A percentile compares a stretch with the other conserved stretches of the same genome.
phyloP scores from a whole-genome alignment of 2,797 vertebrate genomes.

The Dryobates pubescens region DNA sequence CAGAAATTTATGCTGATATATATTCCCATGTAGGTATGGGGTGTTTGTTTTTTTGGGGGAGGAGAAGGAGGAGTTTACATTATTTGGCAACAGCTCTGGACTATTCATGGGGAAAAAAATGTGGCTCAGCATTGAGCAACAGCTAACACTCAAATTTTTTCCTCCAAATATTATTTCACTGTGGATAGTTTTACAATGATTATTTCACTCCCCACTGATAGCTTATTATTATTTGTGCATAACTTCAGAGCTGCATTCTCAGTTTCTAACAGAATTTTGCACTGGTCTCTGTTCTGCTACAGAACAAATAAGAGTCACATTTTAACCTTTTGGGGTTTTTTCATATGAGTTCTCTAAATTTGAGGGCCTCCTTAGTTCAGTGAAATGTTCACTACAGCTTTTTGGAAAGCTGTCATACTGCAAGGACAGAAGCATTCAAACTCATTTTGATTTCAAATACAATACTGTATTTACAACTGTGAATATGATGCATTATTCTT shows the following conservation, averaged over 20 bases:
- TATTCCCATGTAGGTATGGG: not conserved
- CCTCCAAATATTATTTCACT: not conserved
- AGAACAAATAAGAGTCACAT: not conserved
- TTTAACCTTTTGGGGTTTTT: not conserved
- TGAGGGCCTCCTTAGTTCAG: not conserved
- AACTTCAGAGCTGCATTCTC: not conserved
- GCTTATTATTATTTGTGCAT: not conserved
- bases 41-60: fast-evolving
- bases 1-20: not conserved
- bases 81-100: not conserved
- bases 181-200: not conserved
- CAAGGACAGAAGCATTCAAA: not conserved
- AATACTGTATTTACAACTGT: not conserved
- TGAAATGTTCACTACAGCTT: not conserved
- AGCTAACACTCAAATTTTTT: not conserved
- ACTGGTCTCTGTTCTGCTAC: not conserved
- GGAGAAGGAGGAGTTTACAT: not conserved
- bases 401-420: not conserved
- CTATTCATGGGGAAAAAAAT: not conserved
- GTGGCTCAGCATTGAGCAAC: not conserved
- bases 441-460: not conserved
- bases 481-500: not conserved
- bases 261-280: not conserved
- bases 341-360: not conserved
- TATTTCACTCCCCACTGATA: not conserved